phyloP scores from a whole-genome alignment of 2,113 vertebrate genomes.

The Mustelus asterias region DNA sequence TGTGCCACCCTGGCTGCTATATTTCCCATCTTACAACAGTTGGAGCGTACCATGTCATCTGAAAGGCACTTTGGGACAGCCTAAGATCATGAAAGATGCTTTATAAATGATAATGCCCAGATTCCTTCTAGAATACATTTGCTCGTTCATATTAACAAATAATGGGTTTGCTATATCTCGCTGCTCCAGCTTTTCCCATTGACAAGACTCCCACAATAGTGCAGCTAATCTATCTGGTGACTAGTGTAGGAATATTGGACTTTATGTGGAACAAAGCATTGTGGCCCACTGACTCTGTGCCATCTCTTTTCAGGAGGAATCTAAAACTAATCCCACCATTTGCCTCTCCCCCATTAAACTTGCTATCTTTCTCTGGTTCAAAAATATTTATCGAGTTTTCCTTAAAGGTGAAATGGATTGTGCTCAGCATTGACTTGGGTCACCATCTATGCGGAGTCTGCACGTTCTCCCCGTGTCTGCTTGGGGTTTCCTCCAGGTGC shows the following conservation, averaged over 20 bases:
- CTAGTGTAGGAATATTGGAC: neutral
- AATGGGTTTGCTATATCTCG: neutral
- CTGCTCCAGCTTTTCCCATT: neutral
- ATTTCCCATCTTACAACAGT: no score
- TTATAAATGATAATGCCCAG: neutral
- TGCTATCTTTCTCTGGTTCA: neutral
- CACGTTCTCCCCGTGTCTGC: no score
- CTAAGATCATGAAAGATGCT: neutral
- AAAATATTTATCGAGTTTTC: neutral
- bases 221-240: neutral
- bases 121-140: neutral
- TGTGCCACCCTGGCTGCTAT: no score
- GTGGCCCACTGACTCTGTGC: neutral
- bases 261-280: neutral
- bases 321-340: neutral
- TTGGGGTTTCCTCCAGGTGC: no score
- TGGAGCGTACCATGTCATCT: no score
- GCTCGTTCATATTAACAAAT: neutral
- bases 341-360: neutral
- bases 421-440: neutral
- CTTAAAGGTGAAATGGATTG: neutral
- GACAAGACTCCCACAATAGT: neutral
- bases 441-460: no score
- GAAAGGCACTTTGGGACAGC: neutral
- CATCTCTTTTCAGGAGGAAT: neutral